Base-by-base conservation (phyloP, 2,113 vertebrate species). In the Hydrolagus affinis region DNA sequence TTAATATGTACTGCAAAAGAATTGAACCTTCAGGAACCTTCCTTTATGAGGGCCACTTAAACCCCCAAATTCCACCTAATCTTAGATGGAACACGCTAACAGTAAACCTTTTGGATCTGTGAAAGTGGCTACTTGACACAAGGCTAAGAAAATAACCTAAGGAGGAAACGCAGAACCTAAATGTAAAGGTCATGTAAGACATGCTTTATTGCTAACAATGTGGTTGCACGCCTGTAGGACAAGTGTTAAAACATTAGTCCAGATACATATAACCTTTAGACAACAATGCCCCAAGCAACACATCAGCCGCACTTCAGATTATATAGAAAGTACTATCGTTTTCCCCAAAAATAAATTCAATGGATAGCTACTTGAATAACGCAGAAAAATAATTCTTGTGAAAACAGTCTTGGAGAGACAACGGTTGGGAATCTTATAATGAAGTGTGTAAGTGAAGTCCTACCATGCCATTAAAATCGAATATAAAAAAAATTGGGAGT, bases 91-190 rank as follows among this genome's bases (percentile, higher is more conserved):
- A 83, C 28, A 30, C 28, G 64, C 77, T 66, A 2, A 32, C 32
- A 66, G 60, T 21, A 68, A 83, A 30, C 62, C 78, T 83, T 83
- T 8, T 30, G 25, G 78, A 68, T 83, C 32, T 83, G 62, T 68
- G 44, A 44, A 83, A 83, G 19, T 66, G 78, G 78, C 66, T 83
- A 66, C 28, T 83, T 68, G 62, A 83, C 30, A 83, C 60, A 28
- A 83, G 77, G 77, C 66, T 83, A 83, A 83, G 77, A 83, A 15
- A 83, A 83, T 83, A 62, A 83, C 78, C 59, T 68, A 62, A 83
- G 66, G 28, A 32, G 64, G 17, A 83, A 83, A 17, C 60, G 78
- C 19, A 83, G 78, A 10, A 28, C 60, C 78, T 17, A 66, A 64
- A 66, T 7, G 8, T 83, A 83, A 83, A 83, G 78, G 78, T 83